These are phyloP conservation scores for Cossypha caffra DNA, from an alignment of 2,797 vertebrate genomes.

Conservation along the genomic window DNA sequence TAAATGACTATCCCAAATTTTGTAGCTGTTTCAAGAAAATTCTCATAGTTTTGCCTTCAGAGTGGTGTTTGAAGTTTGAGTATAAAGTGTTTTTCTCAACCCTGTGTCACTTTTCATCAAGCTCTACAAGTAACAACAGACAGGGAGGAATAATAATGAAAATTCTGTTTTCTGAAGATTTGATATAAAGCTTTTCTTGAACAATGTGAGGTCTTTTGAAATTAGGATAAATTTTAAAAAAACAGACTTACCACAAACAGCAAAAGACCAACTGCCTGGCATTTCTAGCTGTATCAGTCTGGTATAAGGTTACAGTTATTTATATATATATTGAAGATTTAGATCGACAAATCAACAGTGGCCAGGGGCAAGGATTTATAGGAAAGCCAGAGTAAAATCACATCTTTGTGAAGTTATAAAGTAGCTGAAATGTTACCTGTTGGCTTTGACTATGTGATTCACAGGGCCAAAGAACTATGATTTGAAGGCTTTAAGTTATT, in stretches of 20 bases:
- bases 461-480: neutral
- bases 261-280: accelerated
- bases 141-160: neutral
- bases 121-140: neutral
- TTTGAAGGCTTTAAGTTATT: neutral
- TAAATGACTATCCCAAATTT: neutral
- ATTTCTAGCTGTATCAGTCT: neutral
- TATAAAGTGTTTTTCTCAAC: neutral
- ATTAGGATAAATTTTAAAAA: neutral
- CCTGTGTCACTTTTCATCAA: neutral
- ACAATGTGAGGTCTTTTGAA: neutral
- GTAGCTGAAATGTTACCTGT: neutral
- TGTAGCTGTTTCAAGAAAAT: neutral
- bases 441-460: neutral
- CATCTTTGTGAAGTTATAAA: neutral
- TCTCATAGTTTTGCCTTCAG: neutral
- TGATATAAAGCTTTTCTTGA: neutral
- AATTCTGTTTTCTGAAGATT: neutral
- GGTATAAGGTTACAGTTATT: neutral
- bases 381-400: neutral
- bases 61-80: neutral
- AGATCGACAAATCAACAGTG: neutral
- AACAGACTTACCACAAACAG: neutral
- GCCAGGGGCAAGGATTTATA: neutral
- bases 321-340: neutral